Evolutionary conservation across 2,797 vertebrate species (phyloP).

Genomic region (Myripristis murdjan): DNA sequence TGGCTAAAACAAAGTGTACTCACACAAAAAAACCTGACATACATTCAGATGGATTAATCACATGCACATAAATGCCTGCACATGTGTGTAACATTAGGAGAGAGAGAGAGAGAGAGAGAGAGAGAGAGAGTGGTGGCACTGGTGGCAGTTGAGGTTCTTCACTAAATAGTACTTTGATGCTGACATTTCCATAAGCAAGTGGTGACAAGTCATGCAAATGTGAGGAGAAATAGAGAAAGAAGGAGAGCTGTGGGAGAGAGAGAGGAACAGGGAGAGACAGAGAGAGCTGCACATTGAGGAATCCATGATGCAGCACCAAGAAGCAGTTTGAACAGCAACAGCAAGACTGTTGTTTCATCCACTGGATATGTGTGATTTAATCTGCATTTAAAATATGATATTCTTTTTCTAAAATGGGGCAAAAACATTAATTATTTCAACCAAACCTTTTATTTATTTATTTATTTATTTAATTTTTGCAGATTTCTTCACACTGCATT

Average conservation of each 20-base stretch:
- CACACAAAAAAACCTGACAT: slow-evolving; percentile 24
- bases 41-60: slow-evolving; percentile 36
- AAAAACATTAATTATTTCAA: no score
- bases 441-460: no score
- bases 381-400: no score
- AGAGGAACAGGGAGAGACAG: neutral
- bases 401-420: no score
- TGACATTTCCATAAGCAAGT: slow-evolving; percentile 46
- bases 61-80: slow-evolving; percentile 18
- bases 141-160: slow-evolving; percentile 26
- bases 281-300: neutral
- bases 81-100: neutral
- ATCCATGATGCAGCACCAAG: no score
- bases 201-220: slow-evolving; percentile 30
- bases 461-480: no score
- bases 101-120: no score
- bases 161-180: slow-evolving; percentile 44
- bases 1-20: slow-evolving; percentile 57
- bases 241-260: neutral
- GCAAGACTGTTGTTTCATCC: no score
- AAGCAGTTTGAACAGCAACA: no score
- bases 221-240: slow-evolving; percentile 3
- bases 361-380: no score
- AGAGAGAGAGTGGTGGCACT: neutral
- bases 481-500: no score